These are phyloP conservation scores for Bambusicola thoracicus DNA, from an alignment of 2,113 vertebrate species.

Conservation along the genomic window DNA sequence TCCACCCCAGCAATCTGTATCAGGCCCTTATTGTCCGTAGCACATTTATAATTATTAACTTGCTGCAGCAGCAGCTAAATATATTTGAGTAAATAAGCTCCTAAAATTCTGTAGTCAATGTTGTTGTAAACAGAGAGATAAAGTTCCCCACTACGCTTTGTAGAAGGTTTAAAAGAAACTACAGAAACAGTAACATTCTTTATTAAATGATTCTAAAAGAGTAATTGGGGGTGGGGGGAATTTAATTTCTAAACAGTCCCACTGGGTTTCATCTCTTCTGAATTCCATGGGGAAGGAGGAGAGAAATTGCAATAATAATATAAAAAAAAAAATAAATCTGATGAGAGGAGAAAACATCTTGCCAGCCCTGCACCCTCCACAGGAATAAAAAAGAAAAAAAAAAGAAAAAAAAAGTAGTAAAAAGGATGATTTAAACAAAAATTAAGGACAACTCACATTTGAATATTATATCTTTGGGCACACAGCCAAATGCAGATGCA, in stretches of 20 bases:
- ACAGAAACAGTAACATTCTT: neutral
- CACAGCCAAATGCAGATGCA: slow-evolving; percentile 75
- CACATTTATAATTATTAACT: neutral
- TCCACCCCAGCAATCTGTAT: neutral
- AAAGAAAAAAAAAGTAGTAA: slow-evolving; percentile 56
- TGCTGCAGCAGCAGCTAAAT: neutral
- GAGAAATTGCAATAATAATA: neutral
- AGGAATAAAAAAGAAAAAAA: slow-evolving; percentile 8
- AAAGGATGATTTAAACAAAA: slow-evolving; percentile 78
- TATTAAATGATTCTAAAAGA: slow-evolving; percentile 23
- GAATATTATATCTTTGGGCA: slow-evolving; percentile 82
- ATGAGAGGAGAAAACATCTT: neutral
- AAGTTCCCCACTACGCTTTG: neutral
- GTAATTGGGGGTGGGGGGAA: neutral
- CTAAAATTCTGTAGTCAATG: neutral
- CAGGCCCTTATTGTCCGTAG: neutral
- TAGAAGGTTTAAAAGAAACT: neutral
- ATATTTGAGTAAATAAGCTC: neutral
- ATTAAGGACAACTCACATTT: slow-evolving; percentile 79
- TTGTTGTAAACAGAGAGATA: neutral
- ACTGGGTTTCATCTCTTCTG: neutral
- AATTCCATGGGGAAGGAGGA: slow-evolving; percentile 28
- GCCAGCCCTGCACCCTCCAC: neutral
- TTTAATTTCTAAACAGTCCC: slow-evolving; percentile 40
- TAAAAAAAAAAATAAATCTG: neutral